A percentile compares a stretch with the other conserved stretches of the same genome.
phyloP scores from a whole-genome alignment of 2,113 vertebrate species.

The Talpa occidentalis region DNA sequence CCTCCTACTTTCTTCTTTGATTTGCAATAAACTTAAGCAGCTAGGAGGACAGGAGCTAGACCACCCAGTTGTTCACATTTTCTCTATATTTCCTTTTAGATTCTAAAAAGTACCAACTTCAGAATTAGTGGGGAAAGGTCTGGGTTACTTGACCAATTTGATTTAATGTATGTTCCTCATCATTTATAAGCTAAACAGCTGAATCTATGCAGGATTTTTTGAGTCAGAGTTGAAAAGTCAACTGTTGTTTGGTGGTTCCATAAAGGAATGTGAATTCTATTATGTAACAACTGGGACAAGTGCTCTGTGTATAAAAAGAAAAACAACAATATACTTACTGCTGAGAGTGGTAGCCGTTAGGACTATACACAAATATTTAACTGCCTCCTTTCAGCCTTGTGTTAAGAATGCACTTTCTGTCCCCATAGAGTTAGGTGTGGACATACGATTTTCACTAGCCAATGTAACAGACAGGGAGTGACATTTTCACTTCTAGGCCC shows the following conservation, averaged over 20 bases:
- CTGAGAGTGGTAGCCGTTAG: not conserved
- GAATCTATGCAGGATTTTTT: not conserved
- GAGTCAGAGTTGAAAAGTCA: not conserved
- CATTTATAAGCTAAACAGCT: not conserved
- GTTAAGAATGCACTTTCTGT: not conserved
- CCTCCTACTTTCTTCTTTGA: not conserved
- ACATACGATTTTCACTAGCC: not conserved
- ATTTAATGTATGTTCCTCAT: not conserved
- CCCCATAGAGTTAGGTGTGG: not conserved
- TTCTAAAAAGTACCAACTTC: constrained; percentile 17
- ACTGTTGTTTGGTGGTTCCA: not conserved
- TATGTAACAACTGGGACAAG: constrained; percentile 8
- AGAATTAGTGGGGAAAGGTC: not conserved
- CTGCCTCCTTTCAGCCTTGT: not conserved
- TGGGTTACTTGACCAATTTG: not conserved
- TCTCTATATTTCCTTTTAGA: not conserved
- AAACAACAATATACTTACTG: not conserved
- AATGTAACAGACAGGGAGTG: not conserved
- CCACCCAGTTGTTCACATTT: not conserved
- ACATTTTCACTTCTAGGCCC: not conserved
- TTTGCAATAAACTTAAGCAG: not conserved
- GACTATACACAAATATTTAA: not conserved
- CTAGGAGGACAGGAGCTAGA: not conserved
- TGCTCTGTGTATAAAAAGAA: not conserved
- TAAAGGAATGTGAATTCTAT: constrained; percentile 17